These are phyloP conservation scores for Microcebus jonahi DNA, from an alignment of 2,113 vertebrate species.

Conservation along the genomic window DNA sequence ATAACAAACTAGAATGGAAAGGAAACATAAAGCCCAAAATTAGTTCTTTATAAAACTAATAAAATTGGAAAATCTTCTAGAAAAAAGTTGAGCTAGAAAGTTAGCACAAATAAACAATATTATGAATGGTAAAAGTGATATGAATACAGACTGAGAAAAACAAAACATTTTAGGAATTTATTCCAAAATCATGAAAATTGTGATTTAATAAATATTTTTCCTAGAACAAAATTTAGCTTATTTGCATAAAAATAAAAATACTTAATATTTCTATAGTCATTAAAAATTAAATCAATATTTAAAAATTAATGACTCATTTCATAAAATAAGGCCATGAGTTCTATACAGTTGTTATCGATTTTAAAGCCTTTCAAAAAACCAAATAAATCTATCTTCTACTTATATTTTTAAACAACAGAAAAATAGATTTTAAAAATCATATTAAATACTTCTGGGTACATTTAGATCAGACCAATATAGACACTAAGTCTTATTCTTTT, in stretches of 20 bases:
- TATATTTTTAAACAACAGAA: not conserved
- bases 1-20: not conserved
- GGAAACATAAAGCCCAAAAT: not conserved
- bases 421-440: not conserved
- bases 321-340: not conserved
- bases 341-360: not conserved
- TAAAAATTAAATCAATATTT: not conserved
- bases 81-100: not conserved
- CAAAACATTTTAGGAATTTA: not conserved
- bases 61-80: not conserved
- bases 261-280: not conserved
- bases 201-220: not conserved
- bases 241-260: not conserved
- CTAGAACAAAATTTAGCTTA: not conserved
- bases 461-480: not conserved
- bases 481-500: not conserved
- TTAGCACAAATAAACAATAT: not conserved
- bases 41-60: not conserved
- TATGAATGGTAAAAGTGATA: not conserved
- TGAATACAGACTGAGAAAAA: not conserved
- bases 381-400: not conserved
- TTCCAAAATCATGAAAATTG: not conserved
- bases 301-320: not conserved
- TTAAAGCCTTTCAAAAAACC: not conserved
- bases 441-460: not conserved